Conservation (phyloP, 1,140 invertebrate species). For the Neuroterus valhalla region DNA sequence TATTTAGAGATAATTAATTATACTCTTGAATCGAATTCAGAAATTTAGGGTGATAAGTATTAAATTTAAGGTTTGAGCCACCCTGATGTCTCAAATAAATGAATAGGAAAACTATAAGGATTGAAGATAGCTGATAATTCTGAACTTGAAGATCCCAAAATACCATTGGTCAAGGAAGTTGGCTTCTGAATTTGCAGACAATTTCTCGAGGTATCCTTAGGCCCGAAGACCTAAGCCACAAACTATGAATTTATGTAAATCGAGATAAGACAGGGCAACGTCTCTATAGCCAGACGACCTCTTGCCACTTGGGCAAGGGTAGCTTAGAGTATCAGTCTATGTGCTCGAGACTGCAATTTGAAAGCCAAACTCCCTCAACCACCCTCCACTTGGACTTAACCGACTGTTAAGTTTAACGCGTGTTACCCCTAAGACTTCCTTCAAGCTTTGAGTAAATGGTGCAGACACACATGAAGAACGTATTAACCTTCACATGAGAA, state of each 20-base stretch:
- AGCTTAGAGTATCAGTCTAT: constrained; percentile 53
- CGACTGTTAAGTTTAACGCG: constrained; percentile 55
- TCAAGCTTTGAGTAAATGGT: constrained; percentile 15
- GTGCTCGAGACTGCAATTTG: constrained; percentile 32
- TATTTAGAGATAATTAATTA: too few species aligned
- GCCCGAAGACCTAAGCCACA: constrained; percentile 56
- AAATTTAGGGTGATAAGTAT: too few species aligned
- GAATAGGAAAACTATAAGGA: neutral
- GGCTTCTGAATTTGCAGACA: neutral
- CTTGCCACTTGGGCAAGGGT: constrained; percentile 50
- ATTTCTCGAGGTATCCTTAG: constrained; percentile 46
- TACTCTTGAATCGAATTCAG: too few species aligned
- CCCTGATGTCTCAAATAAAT: too few species aligned
- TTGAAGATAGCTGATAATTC: neutral
- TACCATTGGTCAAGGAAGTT: constrained; percentile 24
- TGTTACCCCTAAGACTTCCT: constrained; percentile 51
- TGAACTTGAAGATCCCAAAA: neutral
- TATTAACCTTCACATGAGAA: too few species aligned
- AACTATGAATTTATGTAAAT: constrained; percentile 73
- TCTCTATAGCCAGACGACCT: constrained; percentile 50
- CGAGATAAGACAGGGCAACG: constrained; percentile 64
- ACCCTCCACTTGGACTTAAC: constrained; percentile 49
- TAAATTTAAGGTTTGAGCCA: too few species aligned
- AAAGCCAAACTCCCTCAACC: constrained; percentile 40
- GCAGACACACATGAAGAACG: neutral